Percentiles rank a stretch among this genome's conserved stretches.
phyloP scores from a whole-genome alignment of 2,888 invertebrate species.

The Norana najaformis region DNA sequence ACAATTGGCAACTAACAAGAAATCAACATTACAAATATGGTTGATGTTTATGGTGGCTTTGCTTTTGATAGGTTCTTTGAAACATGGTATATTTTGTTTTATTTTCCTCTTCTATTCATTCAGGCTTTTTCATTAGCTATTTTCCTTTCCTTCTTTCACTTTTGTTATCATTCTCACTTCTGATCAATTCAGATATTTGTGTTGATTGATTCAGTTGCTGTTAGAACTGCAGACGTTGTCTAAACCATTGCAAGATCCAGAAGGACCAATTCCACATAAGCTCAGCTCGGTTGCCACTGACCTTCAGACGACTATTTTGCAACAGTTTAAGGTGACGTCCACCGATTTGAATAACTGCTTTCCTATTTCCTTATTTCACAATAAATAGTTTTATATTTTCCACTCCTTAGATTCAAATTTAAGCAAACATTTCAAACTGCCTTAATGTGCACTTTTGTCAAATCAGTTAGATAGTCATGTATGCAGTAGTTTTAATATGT shows the following conservation, averaged over 20 bases:
- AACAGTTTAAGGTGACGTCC: slow-evolving; percentile 14
- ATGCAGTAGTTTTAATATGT: no score
- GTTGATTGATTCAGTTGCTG: not conserved
- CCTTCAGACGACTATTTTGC: not conserved
- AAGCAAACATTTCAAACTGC: no score
- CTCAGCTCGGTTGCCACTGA: not conserved
- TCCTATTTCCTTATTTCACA: not conserved
- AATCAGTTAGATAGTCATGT: no score
- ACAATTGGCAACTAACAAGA: no score
- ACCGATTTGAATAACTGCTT: not conserved
- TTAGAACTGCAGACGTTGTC: slow-evolving; percentile 22
- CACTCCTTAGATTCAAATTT: not conserved
- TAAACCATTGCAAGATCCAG: not conserved
- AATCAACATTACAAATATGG: no score
- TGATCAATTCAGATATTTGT: not conserved
- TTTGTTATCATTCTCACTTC: not conserved
- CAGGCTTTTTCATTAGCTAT: not conserved
- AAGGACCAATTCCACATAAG: not conserved
- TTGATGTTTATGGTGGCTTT: no score
- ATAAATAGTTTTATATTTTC: not conserved
- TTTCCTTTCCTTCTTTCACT: not conserved
- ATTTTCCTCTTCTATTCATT: no score
- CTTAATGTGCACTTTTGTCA: no score
- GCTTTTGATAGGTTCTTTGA: no score
- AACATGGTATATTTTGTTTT: no score